Evolutionary conservation across 2,113 vertebrate species (phyloP), one percentile per base, ranked within the genome.

Genomic region (Vulpes ferrilata): DNA sequence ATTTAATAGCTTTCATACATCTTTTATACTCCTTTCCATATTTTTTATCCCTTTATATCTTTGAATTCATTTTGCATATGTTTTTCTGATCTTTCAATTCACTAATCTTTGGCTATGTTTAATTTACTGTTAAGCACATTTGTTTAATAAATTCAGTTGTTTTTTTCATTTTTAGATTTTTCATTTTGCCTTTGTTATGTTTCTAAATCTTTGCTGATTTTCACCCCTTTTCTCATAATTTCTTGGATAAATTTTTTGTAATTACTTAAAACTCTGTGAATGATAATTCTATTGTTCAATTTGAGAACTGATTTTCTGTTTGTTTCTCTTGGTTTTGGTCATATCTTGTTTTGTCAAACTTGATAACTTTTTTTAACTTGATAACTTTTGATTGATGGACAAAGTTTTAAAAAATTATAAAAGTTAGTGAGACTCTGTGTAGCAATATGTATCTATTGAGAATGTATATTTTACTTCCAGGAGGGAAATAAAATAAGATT

Each of bases 111-210:
- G 19, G 15, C 11, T 35, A 25, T 92, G 12, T 93, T 20, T 94
- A 57, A 96, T 76, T 51, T 91, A 12, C 16, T 87, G 5, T 64
- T 85, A 67, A 38, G 73, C 11, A 25, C 19, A 71, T 55, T 43
- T 57, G 19, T 83, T 93, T 90, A 74, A 59, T 93, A 83, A 86
- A 30, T 55, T 83, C 82, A 83, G n/a, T 86, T 65, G 15, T 59
- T 11, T 64, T 83, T 93, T 94, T 85, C n/a, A 64, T 32, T 65
- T 94, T 94, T 92, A 79, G 57, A 55, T 35, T 71, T 96, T 91
- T 83, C 4, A 35, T 80, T 59, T 87, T 67, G 57, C 30, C 86
- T 93, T 32, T 78, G 22, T 67, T 93, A 13, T 51, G 4, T 19
- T 83, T 84, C 51, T 88, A 67, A 48, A 25, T 62, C n/a, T 76